phyloP scores from a whole-genome alignment of 1,140 invertebrate genomes.

The Drosophila triauraria region DNA sequence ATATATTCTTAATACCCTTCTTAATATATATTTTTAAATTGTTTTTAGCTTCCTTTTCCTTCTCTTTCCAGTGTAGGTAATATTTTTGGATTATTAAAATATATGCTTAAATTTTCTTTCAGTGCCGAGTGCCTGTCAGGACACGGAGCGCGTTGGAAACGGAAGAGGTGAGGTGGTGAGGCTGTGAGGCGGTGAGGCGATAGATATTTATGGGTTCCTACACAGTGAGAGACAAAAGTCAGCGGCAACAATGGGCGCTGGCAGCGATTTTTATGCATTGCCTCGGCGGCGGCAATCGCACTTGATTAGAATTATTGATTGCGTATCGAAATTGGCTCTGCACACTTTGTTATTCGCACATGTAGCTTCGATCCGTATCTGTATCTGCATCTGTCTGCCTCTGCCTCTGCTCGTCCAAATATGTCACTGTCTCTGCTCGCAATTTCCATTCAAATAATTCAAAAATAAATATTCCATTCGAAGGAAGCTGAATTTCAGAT shows the following conservation, averaged over 20 bases:
- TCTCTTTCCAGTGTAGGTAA: too few relatives aligned
- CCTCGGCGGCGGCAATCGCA: slow-evolving; percentile 68
- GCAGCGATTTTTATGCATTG: slow-evolving; percentile 66
- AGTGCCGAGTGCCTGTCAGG: slow-evolving; percentile 8
- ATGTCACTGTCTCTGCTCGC: slow-evolving; percentile 36
- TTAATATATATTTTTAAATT: too few relatives aligned
- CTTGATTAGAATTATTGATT: slow-evolving; percentile 83
- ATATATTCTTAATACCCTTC: too few relatives aligned
- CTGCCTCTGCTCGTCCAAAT: neutral
- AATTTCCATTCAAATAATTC: slow-evolving; percentile 22
- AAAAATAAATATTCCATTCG: slow-evolving; percentile 1
- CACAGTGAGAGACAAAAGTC: slow-evolving; percentile 48
- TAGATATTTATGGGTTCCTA: slow-evolving; percentile 72
- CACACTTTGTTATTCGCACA: slow-evolving; percentile 60
- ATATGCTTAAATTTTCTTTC: neutral
- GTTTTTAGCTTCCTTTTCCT: too few relatives aligned
- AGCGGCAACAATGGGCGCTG: slow-evolving; percentile 40
- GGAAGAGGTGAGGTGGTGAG: neutral
- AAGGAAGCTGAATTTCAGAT: neutral
- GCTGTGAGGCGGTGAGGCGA: slow-evolving; percentile 2
- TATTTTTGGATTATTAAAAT: neutral
- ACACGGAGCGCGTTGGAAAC: slow-evolving; percentile 21
- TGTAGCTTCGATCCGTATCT: neutral
- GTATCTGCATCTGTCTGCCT: neutral
- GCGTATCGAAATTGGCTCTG: slow-evolving; percentile 75